Evolutionary conservation across 1,140 invertebrate genomes (phyloP).

Genomic region (Babylonia areolata): DNA sequence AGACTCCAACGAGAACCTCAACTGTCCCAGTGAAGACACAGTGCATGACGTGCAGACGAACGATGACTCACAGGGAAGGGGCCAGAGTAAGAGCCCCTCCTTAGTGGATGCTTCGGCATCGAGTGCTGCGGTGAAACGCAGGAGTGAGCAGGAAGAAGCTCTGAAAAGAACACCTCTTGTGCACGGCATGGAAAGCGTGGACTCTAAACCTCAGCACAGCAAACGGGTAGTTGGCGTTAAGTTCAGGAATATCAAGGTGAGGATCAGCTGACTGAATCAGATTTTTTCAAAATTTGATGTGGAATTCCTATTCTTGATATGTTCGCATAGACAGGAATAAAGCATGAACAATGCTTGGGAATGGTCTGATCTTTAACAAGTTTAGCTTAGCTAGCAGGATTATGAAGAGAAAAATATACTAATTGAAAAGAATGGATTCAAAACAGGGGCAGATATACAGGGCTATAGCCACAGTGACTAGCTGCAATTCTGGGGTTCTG

Average conservation of each 20-base stretch:
- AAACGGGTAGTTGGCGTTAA: conserved; percentile 35
- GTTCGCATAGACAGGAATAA: too few species aligned
- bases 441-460: too few species aligned
- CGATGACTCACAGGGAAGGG: conserved; percentile 8
- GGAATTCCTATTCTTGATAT: too few species aligned
- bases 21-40: conserved; percentile 52
- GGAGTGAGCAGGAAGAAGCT: conserved; percentile 61
- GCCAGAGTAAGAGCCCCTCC: not conserved
- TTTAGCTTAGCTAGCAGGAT: too few species aligned
- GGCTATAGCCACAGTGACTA: too few species aligned
- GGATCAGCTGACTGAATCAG: not conserved
- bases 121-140: conserved; percentile 57
- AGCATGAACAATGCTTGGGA: too few species aligned
- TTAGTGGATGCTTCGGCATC: not conserved
- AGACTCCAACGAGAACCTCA: conserved; percentile 72
- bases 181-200: conserved; percentile 28
- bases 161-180: conserved; percentile 46
- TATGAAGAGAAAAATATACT: too few species aligned
- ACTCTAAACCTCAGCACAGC: conserved; percentile 22
- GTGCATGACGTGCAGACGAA: conserved; percentile 13
- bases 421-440: too few species aligned
- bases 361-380: too few species aligned
- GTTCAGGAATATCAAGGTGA: conserved; percentile 50
- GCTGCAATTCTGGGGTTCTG: too few species aligned
- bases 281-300: too few species aligned